A percentile compares a stretch with the other conserved stretches of the same genome.
Evolutionary conservation across 2,797 vertebrate genomes (phyloP).

Genomic region (Catharus ustulatus): DNA sequence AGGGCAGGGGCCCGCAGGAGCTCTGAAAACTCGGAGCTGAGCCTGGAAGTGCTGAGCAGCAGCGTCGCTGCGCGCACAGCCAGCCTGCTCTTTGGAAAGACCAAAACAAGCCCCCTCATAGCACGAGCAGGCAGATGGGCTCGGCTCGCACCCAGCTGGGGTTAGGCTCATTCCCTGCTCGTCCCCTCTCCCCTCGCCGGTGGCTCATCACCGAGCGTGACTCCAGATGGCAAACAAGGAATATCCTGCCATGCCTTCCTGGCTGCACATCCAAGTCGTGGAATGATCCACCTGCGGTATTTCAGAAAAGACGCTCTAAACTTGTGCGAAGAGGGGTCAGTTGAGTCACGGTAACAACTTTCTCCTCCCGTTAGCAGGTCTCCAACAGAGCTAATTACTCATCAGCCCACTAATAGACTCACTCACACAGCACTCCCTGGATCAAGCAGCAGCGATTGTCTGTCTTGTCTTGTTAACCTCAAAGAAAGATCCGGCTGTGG

Average conservation of each 20-base stretch:
- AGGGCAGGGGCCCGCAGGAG: not conserved
- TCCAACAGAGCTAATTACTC: constrained; percentile 38
- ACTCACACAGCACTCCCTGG: constrained; percentile 8
- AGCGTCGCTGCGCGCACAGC: not conserved
- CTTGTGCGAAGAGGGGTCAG: constrained; percentile 45
- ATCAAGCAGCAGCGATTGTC: constrained; percentile 45
- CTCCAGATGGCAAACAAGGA: constrained; percentile 36
- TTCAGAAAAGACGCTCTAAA: constrained; percentile 18
- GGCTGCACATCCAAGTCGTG: constrained; percentile 23
- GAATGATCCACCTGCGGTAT: constrained; percentile 55
- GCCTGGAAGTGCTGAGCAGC: not conserved
- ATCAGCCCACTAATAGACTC: constrained; percentile 53
- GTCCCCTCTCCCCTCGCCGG: not conserved
- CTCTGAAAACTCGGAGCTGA: not conserved
- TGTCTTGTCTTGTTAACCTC: constrained; percentile 59
- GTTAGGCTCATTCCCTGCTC: not conserved
- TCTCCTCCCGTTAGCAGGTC: constrained; percentile 44
- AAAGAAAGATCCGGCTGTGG: not conserved
- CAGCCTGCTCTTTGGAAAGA: not conserved
- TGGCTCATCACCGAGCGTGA: constrained; percentile 25
- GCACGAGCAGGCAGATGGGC: constrained; percentile 21
- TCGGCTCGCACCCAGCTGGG: not conserved
- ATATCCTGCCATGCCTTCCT: constrained; percentile 18
- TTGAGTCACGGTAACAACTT: constrained; percentile 62
- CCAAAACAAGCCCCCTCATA: not conserved